A percentile compares a stretch with the other conserved stretches of the same genome.
Evolutionary conservation across 2,888 invertebrate species (phyloP).

Genomic region (Ormyrus rosae): DNA sequence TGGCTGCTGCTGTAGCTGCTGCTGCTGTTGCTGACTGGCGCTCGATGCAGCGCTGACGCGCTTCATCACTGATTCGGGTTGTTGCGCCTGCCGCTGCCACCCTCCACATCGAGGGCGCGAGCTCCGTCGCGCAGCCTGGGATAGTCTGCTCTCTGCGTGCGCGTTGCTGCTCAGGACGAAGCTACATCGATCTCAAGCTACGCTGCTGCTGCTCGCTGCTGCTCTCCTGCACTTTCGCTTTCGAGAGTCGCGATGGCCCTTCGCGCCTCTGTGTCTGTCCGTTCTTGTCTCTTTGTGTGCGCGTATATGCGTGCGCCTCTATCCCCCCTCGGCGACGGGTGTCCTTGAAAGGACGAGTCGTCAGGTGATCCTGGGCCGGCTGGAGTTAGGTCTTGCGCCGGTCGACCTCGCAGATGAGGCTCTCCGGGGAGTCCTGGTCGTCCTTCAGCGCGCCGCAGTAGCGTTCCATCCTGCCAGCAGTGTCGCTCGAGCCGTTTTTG

Average conservation of each 20-base stretch:
- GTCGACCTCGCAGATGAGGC: constrained; percentile 55
- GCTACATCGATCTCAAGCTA: no score
- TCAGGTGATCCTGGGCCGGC: no score
- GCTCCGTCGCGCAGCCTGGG: background rate
- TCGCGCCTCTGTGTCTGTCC: background rate
- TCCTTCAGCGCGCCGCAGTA: constrained; percentile 57
- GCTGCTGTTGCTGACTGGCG: constrained; percentile 54
- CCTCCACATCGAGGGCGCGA: constrained; percentile 29
- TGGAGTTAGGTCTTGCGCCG: constrained; percentile 61
- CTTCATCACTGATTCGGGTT: constrained; percentile 62
- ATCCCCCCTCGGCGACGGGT: background rate
- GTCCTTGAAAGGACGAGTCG: no score
- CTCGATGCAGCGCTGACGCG: constrained; percentile 53
- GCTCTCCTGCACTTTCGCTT: no score
- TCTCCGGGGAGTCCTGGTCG: constrained; percentile 64
- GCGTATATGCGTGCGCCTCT: no score
- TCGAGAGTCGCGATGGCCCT: background rate
- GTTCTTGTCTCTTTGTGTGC: no score
- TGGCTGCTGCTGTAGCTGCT: constrained; percentile 32
- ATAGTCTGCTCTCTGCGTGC: no score
- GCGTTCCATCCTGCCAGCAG: constrained; percentile 54
- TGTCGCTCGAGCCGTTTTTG: background rate
- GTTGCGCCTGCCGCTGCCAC: constrained; percentile 1
- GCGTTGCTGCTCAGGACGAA: no score
- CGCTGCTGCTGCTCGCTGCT: background rate